Base-by-base conservation (phyloP, 2,888 invertebrate species). In the Hecatera dysodea region DNA sequence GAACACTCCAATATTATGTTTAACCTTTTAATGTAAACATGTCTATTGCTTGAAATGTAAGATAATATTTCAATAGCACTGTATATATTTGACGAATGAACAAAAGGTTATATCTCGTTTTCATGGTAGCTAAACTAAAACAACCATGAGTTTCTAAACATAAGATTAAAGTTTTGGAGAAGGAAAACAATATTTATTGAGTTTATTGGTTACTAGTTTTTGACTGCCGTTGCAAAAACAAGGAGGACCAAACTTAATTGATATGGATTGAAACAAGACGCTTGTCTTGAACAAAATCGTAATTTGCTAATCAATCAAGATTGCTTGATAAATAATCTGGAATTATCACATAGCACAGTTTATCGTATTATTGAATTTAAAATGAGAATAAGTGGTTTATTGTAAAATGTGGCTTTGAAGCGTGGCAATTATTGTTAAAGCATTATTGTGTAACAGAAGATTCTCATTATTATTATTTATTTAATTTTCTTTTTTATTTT, bases 31-130 rank as follows among this genome's bases (percentile, higher is more conserved):
- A 46, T 33, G 17, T 60, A 50, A 46, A 65, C 42, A 61, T 60
- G 36, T 56, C n/a, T 70, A 36, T 53, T 36, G 33, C 75, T 78
- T 78, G 17, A 56, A 75, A 75, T 46, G 1, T 72, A 64, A 48
- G 15, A 12, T 42, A 46, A 33, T 22, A 17, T n/a, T 33, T 76
- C 15, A 27, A 46, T 24, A 46, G 29, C 29, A 76, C 57, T 76
- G 68, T 75, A 60, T 1, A 67, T 76, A 42, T 44, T 60, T 69
- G 9, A 59, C 6, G 0, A 52, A 59, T 22, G 12, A 29, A 67
- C 24, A 39, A 44, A 19, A 36, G 19, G 27, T 42, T 42, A 11
- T 55, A 44, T 64, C 56, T 50, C n/a, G 19, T 29, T 24, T 27
- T 46, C 19, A 39, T 29, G 12, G 19, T n/a, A 39, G n/a, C n/a